Evolutionary conservation across 2,888 invertebrate genomes (phyloP).

Genomic region (Zygogramma bicolorata): DNA sequence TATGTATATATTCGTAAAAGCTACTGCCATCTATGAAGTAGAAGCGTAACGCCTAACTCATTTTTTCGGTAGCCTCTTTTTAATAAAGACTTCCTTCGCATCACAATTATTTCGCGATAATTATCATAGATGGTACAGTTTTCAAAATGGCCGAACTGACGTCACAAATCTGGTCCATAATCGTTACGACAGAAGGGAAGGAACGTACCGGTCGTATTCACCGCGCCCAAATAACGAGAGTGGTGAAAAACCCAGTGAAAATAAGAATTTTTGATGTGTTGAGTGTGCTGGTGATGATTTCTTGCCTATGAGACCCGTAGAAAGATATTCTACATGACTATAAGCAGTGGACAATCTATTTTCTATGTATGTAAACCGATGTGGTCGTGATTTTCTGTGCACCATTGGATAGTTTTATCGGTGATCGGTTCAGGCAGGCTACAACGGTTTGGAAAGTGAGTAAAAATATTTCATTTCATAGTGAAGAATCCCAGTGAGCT

Average conservation of each 20-base stretch:
- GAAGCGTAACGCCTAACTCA: neutral
- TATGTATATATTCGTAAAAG: neutral
- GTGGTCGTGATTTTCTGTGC: constrained; percentile 64
- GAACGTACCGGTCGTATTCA: constrained; percentile 53
- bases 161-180: constrained; percentile 61
- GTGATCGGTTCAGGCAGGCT: constrained; percentile 53
- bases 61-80: neutral
- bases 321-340: constrained; percentile 62
- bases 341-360: constrained; percentile 60
- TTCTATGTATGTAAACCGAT: constrained; percentile 65
- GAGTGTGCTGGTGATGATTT: constrained; percentile 56
- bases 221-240: constrained; percentile 60
- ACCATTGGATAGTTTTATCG: constrained; percentile 61
- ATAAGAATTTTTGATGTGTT: constrained; percentile 50
- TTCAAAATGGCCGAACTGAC: constrained; percentile 59
- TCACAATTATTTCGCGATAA: neutral
- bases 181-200: constrained; percentile 58
- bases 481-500: neutral
- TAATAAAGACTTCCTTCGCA: neutral
- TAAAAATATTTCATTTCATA: neutral
- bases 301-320: constrained; percentile 55
- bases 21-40: neutral
- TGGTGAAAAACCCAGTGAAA: constrained; percentile 50
- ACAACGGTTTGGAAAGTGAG: constrained; percentile 55
- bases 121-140: neutral